Conservation (phyloP, 2,888 invertebrate genomes). For the Tholera decimalis region DNA sequence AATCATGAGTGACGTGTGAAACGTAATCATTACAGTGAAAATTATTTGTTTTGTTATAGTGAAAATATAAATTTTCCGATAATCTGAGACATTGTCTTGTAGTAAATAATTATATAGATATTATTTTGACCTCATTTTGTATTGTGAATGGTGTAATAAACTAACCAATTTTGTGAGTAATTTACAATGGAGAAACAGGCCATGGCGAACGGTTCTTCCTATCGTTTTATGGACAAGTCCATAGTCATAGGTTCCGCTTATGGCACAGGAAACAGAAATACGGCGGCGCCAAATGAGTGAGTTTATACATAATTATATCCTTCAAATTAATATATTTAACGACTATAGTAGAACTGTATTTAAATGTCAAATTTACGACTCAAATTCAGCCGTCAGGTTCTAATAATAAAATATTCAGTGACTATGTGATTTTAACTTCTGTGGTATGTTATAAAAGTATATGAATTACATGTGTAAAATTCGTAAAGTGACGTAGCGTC, state of each 20-base stretch:
- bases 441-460: conserved; percentile 29
- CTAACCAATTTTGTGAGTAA: conserved; percentile 60
- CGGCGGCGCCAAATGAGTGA: conserved; percentile 89
- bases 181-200: conserved; percentile 78
- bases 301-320: conserved; percentile 72
- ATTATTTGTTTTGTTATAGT: conserved; percentile 43
- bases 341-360: conserved; percentile 19
- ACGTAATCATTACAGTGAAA: conserved; percentile 28
- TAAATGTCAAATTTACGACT: conserved; percentile 19
- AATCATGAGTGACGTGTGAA: conserved; percentile 55
- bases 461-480: conserved; percentile 37
- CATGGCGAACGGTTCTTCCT: conserved; percentile 78
- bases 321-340: conserved; percentile 28
- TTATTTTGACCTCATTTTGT: conserved; percentile 9
- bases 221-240: conserved; percentile 64
- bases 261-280: conserved; percentile 87
- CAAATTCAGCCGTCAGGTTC: conserved; percentile 33
- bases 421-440: conserved; percentile 28
- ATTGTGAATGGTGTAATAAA: conserved; percentile 34
- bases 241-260: conserved; percentile 82
- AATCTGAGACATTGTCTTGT: neutral
- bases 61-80: conserved; percentile 17
- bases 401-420: conserved; percentile 46
- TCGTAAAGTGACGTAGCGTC: conserved; percentile 23
- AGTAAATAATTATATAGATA: conserved; percentile 6